Conservation (phyloP, 2,113 vertebrate species). For the Colinus virginianus region DNA sequence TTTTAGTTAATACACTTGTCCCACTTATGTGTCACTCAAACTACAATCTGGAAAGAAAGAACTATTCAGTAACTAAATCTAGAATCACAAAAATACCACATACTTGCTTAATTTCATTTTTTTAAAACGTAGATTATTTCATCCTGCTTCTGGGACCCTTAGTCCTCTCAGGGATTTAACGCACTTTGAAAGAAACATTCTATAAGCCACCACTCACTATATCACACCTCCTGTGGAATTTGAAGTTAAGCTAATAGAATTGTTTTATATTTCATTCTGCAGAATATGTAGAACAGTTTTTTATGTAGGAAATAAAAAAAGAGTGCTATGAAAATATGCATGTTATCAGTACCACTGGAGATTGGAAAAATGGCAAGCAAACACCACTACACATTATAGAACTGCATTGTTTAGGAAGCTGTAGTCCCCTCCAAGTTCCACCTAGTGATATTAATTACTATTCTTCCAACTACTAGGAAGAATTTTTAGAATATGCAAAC, state of each 20-base stretch:
- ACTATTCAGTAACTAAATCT: background rate
- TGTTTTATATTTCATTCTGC: background rate
- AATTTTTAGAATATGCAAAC: background rate
- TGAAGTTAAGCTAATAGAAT: background rate
- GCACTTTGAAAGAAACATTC: background rate
- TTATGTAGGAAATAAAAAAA: background rate
- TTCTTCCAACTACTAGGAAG: background rate
- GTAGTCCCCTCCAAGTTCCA: background rate
- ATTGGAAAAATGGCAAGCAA: background rate
- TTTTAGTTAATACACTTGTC: background rate
- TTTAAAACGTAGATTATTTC: background rate
- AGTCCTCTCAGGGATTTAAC: background rate
- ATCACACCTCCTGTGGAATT: background rate
- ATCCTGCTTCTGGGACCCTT: background rate
- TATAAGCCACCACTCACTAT: background rate
- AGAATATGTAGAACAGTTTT: background rate
- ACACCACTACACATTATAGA: background rate
- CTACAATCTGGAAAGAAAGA: background rate
- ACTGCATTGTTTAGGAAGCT: background rate
- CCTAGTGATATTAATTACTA: background rate
- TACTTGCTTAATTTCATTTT: background rate
- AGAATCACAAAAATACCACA: background rate
- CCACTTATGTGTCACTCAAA: background rate
- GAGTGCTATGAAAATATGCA: background rate
- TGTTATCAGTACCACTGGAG: background rate